These are phyloP conservation scores for Chesias legatella DNA, from an alignment of 2,888 invertebrate species.

Conservation along the genomic window DNA sequence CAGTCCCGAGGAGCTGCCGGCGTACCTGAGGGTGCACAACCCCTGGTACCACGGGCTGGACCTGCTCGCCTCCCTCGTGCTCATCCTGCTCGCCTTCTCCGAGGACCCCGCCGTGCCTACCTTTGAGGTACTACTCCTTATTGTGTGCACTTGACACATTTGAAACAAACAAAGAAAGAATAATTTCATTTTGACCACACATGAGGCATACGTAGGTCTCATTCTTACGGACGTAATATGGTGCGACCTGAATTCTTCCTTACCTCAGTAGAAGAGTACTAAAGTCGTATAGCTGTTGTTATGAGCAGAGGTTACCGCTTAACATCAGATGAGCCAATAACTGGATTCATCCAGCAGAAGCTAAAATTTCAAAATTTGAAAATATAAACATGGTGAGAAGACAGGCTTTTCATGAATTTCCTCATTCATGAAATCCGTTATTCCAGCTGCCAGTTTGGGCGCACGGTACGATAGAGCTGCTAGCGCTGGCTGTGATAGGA, in stretches of 20 bases:
- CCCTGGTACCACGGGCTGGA: constrained; percentile 92
- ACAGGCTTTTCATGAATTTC: not conserved
- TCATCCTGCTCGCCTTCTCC: constrained; percentile 87
- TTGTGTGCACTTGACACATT: too few relatives aligned
- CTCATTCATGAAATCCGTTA: not conserved
- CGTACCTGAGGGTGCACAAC: constrained; percentile 93
- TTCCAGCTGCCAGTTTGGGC: constrained; percentile 86
- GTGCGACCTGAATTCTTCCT: too few relatives aligned
- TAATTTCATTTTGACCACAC: too few relatives aligned
- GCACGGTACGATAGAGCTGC: constrained; percentile 89
- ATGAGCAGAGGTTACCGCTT: too few relatives aligned
- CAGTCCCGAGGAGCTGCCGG: constrained; percentile 89
- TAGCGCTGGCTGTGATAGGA: constrained; percentile 87
- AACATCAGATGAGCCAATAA: too few relatives aligned
- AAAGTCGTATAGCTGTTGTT: too few relatives aligned
- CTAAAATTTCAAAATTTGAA: too few relatives aligned
- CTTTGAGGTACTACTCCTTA: constrained; percentile 85
- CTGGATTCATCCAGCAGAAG: too few relatives aligned
- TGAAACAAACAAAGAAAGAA: not conserved
- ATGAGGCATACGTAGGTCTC: too few relatives aligned
- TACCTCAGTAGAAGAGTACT: too few relatives aligned
- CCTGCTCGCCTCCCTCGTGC: constrained; percentile 85
- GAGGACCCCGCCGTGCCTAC: constrained; percentile 90
- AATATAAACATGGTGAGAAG: too few relatives aligned
- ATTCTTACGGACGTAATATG: too few relatives aligned